phyloP scores from a whole-genome alignment of 2,888 invertebrate genomes.

The Mechanitis messenoides region DNA sequence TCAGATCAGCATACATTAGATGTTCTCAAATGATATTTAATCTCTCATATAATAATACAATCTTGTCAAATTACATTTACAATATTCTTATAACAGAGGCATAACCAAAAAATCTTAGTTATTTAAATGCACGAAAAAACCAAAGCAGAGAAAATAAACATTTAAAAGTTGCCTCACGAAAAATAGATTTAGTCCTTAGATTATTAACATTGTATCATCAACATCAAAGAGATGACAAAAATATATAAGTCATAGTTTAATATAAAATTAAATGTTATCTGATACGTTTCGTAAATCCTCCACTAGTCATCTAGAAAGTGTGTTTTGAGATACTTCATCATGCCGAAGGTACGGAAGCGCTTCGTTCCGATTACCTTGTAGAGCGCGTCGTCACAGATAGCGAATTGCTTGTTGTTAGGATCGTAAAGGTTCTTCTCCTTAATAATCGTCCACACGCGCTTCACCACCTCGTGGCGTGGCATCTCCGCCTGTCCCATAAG shows the following conservation, averaged over 20 bases:
- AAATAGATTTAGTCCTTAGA: neutral
- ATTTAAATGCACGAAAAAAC: neutral
- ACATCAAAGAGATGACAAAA: too few relatives aligned
- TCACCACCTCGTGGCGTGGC: conserved; percentile 92
- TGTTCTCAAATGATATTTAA: conserved; percentile 2
- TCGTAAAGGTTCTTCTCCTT: conserved; percentile 93
- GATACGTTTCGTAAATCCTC: conserved; percentile 24
- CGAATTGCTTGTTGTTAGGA: conserved; percentile 95
- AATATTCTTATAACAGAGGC: conserved; percentile 10
- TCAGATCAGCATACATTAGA: neutral
- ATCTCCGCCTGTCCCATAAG: conserved; percentile 89
- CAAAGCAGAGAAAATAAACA: neutral
- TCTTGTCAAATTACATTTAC: conserved; percentile 5
- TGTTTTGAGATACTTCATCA: conserved; percentile 96
- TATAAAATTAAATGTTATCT: too few relatives aligned
- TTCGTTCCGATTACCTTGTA: conserved; percentile 93
- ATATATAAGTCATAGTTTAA: too few relatives aligned
- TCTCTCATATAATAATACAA: neutral
- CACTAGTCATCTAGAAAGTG: conserved; percentile 83
- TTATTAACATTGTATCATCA: too few relatives aligned
- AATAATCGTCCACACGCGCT: conserved; percentile 92
- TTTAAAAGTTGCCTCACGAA: neutral
- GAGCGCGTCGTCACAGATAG: conserved; percentile 94
- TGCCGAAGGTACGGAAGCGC: conserved; percentile 95
- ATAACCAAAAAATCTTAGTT: conserved; percentile 5